phyloP scores from a whole-genome alignment of 1,140 invertebrate genomes.

The Steinernema khuongi region DNA sequence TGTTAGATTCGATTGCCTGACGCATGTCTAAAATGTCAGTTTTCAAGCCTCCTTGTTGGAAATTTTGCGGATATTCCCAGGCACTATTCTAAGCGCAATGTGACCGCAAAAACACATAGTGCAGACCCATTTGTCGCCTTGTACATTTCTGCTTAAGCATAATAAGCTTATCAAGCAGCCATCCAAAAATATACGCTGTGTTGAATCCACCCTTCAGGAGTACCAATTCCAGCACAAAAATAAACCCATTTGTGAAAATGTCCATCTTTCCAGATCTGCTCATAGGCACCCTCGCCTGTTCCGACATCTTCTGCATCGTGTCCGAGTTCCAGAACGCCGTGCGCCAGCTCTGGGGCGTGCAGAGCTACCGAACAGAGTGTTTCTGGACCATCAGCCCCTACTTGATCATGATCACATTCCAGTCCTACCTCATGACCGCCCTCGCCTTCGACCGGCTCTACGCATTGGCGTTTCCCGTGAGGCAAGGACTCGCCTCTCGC shows the following conservation, averaged over 20 bases:
- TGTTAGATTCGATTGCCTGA: too few relatives aligned
- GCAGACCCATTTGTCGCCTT: too few relatives aligned
- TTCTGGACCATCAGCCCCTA: not conserved
- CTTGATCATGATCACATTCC: not conserved
- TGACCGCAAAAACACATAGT: too few relatives aligned
- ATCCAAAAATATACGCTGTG: too few relatives aligned
- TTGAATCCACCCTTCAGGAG: not conserved
- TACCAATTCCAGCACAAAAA: too few relatives aligned
- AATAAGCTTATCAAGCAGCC: too few relatives aligned
- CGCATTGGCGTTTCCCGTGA: not conserved
- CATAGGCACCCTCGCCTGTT: not conserved
- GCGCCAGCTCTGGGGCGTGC: not conserved
- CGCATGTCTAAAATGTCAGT: too few relatives aligned
- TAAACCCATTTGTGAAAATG: too few relatives aligned
- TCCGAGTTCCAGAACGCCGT: not conserved
- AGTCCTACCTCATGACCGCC: not conserved
- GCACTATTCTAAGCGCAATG: too few relatives aligned
- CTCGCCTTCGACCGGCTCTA: not conserved
- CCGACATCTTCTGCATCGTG: not conserved
- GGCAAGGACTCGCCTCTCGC: not conserved
- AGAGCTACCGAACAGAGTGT: not conserved
- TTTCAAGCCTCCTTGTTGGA: too few relatives aligned
- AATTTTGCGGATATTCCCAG: too few relatives aligned
- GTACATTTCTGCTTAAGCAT: too few relatives aligned
- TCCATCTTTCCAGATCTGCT: not conserved